Conservation (phyloP, 92 coral and sea anemone genomes). For the Porites evermanni region DNA sequence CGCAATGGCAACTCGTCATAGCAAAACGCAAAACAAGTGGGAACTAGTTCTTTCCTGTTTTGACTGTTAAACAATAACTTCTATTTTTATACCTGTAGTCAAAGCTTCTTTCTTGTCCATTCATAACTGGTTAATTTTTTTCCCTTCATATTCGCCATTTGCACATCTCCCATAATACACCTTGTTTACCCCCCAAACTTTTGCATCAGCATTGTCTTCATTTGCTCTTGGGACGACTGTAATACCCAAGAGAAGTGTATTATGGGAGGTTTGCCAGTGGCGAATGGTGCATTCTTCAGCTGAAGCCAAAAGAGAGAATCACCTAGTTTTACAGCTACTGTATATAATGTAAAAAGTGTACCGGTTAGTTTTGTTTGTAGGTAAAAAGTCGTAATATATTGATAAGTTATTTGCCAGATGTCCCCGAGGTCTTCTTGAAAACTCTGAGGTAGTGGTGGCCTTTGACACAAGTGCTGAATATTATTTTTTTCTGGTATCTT, state of each 20-base stretch:
- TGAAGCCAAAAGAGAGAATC: neutral
- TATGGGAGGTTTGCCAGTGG: too few relatives aligned
- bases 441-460: neutral
- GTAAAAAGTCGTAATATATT: neutral
- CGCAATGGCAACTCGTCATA: neutral
- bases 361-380: neutral
- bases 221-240: too few relatives aligned
- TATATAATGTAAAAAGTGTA: constrained; percentile 19
- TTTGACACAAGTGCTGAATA: neutral
- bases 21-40: neutral
- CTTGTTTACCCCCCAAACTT: too few relatives aligned
- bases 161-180: too few relatives aligned
- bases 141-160: too few relatives aligned
- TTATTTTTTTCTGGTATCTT: neutral
- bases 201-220: too few relatives aligned
- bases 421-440: neutral
- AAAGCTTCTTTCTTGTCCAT: neutral
- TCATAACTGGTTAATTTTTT: neutral
- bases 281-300: neutral
- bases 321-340: neutral
- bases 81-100: too few relatives aligned
- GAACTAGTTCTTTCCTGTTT: neutral
- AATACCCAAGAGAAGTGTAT: too few relatives aligned
- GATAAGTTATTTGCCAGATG: constrained; percentile 10
- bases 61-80: neutral